These are phyloP conservation scores for Panurus biarmicus DNA, from an alignment of 2,113 vertebrate genomes.

Conservation along the genomic window DNA sequence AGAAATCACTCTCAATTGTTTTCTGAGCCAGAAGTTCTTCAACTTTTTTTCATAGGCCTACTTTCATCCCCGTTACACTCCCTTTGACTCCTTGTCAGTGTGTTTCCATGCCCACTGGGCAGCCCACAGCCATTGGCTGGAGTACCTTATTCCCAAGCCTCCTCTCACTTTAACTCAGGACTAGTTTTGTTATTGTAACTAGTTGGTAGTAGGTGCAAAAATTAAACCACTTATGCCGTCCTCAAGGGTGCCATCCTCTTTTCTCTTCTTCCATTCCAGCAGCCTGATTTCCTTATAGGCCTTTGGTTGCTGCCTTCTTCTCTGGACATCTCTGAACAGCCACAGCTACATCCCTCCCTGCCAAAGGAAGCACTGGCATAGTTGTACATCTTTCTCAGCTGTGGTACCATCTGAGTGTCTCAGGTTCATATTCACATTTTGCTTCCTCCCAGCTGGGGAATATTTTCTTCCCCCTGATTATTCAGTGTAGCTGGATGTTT, in stretches of 20 bases:
- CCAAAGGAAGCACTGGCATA: neutral
- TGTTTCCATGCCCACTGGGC: neutral
- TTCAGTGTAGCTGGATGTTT: neutral
- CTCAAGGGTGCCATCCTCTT: neutral
- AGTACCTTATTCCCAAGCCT: neutral
- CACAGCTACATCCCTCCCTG: neutral
- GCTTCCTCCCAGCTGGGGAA: neutral
- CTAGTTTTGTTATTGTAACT: neutral
- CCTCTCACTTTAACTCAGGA: neutral
- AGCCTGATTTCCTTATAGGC: neutral
- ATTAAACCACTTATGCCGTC: neutral
- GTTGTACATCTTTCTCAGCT: neutral
- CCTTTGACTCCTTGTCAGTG: neutral
- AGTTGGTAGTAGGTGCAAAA: neutral
- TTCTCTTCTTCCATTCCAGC: neutral
- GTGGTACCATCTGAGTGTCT: neutral
- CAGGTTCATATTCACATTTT: neutral
- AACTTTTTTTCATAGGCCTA: neutral
- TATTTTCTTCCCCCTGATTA: neutral
- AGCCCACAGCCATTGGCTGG: neutral
- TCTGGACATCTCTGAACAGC: neutral
- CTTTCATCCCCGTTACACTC: neutral
- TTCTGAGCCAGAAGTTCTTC: neutral
- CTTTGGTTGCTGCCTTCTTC: neutral
- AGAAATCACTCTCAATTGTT: neutral